Conservation (phyloP, 2,888 invertebrate genomes). For the Lumbricus terrestris region DNA sequence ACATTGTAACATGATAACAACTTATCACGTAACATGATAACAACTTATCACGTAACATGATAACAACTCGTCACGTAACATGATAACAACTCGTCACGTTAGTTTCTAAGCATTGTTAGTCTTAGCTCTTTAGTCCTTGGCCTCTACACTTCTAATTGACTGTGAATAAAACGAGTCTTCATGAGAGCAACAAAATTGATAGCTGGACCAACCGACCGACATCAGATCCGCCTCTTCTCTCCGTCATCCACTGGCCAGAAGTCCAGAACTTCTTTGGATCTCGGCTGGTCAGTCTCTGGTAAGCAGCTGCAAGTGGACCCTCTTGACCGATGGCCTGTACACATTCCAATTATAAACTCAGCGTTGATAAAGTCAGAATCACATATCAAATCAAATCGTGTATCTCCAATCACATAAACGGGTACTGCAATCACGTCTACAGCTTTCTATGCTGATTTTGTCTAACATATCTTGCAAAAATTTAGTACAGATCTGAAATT, state of each 20-base stretch:
- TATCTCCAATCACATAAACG: neutral
- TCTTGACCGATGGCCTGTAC: conserved; percentile 18
- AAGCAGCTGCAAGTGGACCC: conserved; percentile 42
- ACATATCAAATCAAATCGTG: neutral
- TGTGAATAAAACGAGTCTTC: too few relatives aligned
- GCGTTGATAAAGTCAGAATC: neutral
- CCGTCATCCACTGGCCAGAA: conserved; percentile 69
- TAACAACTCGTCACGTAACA: too few relatives aligned
- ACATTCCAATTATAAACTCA: neutral
- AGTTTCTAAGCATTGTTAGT: too few relatives aligned
- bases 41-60: too few relatives aligned
- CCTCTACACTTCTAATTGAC: too few relatives aligned
- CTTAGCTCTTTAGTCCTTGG: too few relatives aligned
- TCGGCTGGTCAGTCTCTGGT: conserved; percentile 56
- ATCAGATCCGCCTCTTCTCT: conserved; percentile 65
- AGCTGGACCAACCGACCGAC: conserved; percentile 57
- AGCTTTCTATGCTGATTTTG: neutral
- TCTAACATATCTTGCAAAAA: neutral
- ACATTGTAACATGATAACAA: too few relatives aligned
- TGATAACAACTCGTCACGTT: too few relatives aligned
- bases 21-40: too few relatives aligned
- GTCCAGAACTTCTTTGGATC: conserved; percentile 64
- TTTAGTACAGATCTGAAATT: neutral
- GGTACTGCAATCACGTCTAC: neutral
- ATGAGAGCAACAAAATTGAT: too few relatives aligned